Conservation (phyloP, 2,797 vertebrate genomes). For the Falco rusticolus region DNA sequence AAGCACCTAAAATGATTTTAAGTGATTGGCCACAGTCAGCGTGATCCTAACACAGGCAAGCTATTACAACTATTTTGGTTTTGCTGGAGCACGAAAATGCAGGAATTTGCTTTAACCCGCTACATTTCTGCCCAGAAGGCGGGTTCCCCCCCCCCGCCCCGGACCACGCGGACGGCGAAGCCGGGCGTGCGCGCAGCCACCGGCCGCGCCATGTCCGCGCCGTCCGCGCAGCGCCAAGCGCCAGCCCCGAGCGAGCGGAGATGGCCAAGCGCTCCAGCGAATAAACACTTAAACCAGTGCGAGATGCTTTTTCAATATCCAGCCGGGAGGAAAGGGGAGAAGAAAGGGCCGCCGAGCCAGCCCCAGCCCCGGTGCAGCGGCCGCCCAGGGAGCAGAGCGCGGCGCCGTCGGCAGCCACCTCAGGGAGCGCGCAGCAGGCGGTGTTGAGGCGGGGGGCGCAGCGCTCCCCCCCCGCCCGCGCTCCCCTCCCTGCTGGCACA, state of each 20-base stretch:
- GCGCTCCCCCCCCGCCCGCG: rapidly evolving
- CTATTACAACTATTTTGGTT: rapidly evolving
- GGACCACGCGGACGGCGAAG: rapidly evolving
- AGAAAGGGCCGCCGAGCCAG: rapidly evolving
- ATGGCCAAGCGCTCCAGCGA: rapidly evolving
- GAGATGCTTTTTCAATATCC: rapidly evolving
- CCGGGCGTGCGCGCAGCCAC: rapidly evolving
- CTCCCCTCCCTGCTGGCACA: rapidly evolving
- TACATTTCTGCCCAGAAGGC: rapidly evolving
- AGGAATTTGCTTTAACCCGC: rapidly evolving
- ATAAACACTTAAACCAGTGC: rapidly evolving
- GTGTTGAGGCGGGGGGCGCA: not conserved
- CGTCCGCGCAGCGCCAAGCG: not conserved
- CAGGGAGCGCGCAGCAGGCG: too few relatives aligned
- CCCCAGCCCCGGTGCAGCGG: too few relatives aligned
- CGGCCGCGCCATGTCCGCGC: rapidly evolving
- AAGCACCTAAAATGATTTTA: rapidly evolving
- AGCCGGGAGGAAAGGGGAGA: rapidly evolving
- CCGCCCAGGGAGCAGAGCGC: too few relatives aligned
- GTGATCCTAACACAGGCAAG: rapidly evolving
- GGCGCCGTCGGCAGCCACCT: not conserved
- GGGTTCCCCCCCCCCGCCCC: too few relatives aligned
- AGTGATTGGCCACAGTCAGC: rapidly evolving
- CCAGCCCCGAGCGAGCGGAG: rapidly evolving
- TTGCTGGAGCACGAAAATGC: rapidly evolving